Evolutionary conservation across 2,113 vertebrate species (phyloP), one percentile per base, ranked within the genome.

Genomic region (Pteropus alecto): DNA sequence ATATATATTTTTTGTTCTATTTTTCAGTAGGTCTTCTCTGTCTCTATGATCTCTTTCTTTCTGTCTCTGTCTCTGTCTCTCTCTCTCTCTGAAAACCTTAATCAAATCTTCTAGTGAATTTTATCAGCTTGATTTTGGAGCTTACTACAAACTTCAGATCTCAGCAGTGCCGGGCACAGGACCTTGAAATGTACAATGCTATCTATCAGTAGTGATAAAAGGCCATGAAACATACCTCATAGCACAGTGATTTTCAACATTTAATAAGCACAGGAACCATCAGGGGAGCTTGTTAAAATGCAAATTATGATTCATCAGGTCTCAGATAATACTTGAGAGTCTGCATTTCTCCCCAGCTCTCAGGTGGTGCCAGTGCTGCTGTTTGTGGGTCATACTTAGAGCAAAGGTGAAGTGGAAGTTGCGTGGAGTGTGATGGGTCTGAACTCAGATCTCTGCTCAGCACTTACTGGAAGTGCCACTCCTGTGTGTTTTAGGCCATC

Each of bases 281-380:
- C 7, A 54, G 43, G 38, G 19, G 24, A 76, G 35, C 8, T 35
- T 73, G 61, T 90, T 79, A 90, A 35, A 95, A 87, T 78, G 35
- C 15, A 81, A 43, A 68, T 73, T 90, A 21, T 74, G 60, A 82
- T 86, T 65, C 28, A 51, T 2, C 1, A 71, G 26, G 2, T 48
- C 41, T 86, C 56, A 61, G 8, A 38, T 0, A n/a, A 16, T 6
- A 38, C 14, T 43, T 24, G 15, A 73, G 21, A 71, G 35, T 46
- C 15, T 30, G 30, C 4, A 8, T 85, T 70, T 90, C 65, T 94
- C 8, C 3, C 15, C 30, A 4, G 5, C 15, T 81, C 1, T 30
- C 6, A 0, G 6, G 38, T 22, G 65, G n/a, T 11, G 41, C 7
- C 7, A 46, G 0, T 1, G 4, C 3, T 26, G 1, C 18, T 46